Evolutionary conservation across 2,888 invertebrate genomes (phyloP).

Genomic region (Anoplius nigerrimus): DNA sequence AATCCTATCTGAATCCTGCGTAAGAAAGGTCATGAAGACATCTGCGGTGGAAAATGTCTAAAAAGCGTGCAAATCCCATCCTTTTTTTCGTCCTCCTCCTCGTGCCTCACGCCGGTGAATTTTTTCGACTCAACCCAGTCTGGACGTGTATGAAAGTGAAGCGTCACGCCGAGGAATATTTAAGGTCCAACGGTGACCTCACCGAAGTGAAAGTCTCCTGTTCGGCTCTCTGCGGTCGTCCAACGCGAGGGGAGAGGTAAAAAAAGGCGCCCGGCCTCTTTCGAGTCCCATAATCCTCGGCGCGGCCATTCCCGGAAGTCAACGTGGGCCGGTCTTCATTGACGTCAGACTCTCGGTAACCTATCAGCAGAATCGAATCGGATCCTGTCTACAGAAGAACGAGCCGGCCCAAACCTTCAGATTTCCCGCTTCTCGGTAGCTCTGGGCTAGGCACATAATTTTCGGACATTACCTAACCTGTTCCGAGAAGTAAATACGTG

Average conservation of each 20-base stretch:
- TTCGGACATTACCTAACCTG: no score
- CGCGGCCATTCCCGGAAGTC: conserved; percentile 39
- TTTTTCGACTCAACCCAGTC: conserved; percentile 34
- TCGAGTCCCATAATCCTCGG: conserved; percentile 34
- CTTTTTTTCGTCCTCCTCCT: neutral
- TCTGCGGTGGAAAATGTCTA: neutral
- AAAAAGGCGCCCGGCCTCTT: conserved; percentile 37
- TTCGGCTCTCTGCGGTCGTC: conserved; percentile 35
- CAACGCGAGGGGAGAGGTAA: conserved; percentile 31
- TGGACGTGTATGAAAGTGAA: conserved; percentile 62
- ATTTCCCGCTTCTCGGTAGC: no score
- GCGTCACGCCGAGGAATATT: conserved; percentile 62
- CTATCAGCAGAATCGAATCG: neutral
- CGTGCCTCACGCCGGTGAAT: neutral
- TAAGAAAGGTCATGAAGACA: no score
- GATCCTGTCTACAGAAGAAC: neutral
- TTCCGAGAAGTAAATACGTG: no score
- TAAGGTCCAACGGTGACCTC: conserved; percentile 62
- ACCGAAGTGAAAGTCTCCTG: conserved; percentile 67
- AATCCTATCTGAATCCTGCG: no score
- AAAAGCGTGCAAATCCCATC: neutral
- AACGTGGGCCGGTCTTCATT: conserved; percentile 23
- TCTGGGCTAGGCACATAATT: no score
- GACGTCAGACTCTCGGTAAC: conserved; percentile 39
- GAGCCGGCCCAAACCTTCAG: neutral